Percentiles rank a stretch among this genome's conserved stretches.
These are phyloP conservation scores for Hoplostethus mediterraneus DNA, from an alignment of 2,797 vertebrate genomes.

Conservation along the genomic window DNA sequence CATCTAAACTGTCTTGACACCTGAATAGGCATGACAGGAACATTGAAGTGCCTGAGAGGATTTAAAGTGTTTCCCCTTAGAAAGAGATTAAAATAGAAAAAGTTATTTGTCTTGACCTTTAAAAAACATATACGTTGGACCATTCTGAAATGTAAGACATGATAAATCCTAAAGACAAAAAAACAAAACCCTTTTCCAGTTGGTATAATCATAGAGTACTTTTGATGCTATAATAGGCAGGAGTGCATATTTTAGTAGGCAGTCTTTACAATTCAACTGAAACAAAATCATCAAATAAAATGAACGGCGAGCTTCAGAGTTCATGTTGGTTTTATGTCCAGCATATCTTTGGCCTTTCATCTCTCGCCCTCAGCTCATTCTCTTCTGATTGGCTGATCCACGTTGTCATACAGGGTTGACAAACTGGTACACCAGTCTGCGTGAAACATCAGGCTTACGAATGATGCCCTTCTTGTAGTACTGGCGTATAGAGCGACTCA, in stretches of 20 bases:
- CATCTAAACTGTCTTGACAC: conserved; percentile 22
- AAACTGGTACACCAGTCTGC: conserved; percentile 97
- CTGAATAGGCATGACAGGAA: conserved; percentile 6
- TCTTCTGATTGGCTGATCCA: background rate
- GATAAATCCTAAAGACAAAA: background rate
- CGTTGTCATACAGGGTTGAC: conserved; percentile 90
- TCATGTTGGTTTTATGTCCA: conserved; percentile 56
- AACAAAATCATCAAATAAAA: conserved; percentile 24
- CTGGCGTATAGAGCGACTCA: conserved; percentile 99
- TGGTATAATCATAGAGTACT: conserved; percentile 5
- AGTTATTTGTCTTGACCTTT: background rate
- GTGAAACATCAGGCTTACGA: conserved; percentile 93
- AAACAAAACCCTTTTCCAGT: conserved; percentile 20
- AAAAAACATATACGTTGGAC: conserved; percentile 21
- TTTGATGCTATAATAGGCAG: conserved; percentile 57
- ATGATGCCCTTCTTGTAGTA: conserved; percentile 99
- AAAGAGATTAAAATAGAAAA: background rate
- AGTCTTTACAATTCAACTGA: conserved; percentile 63
- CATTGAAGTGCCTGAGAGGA: background rate
- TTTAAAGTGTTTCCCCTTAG: background rate
- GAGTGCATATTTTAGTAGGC: conserved; percentile 70
- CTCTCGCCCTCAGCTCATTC: conserved; percentile 16
- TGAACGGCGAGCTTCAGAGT: conserved; percentile 27
- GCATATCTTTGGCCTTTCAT: conserved; percentile 46
- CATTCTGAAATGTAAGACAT: background rate